Evolutionary conservation across 1,140 invertebrate genomes (phyloP).

Genomic region (Procambarus virginalis): DNA sequence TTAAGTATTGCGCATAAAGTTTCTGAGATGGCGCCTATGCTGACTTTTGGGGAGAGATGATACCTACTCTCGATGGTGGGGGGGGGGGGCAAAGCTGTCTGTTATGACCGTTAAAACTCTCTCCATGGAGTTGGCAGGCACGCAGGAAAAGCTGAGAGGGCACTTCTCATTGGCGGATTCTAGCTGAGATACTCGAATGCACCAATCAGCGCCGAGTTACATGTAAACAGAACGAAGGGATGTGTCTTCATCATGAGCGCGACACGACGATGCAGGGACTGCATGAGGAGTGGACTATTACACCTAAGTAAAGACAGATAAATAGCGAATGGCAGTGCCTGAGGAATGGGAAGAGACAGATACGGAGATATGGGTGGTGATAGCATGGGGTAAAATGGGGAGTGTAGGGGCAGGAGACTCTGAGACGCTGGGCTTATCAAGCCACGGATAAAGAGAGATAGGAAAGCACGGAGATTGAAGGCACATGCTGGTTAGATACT

Average conservation of each 20-base stretch:
- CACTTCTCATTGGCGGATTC: constrained; percentile 21
- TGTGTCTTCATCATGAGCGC: constrained; percentile 18
- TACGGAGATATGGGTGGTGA: neutral
- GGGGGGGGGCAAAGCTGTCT: constrained; percentile 20
- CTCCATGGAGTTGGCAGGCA: constrained; percentile 7
- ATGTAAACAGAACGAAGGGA: constrained; percentile 4
- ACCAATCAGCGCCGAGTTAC: neutral
- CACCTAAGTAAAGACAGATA: neutral
- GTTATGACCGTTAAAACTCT: constrained; percentile 27
- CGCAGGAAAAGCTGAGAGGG: constrained; percentile 17
- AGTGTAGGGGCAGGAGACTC: neutral
- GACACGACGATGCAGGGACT: neutral
- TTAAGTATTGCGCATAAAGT: constrained; percentile 42
- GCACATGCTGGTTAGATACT: neutral
- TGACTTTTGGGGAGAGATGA: constrained; percentile 22
- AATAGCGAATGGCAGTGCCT: constrained; percentile 16
- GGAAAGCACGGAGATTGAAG: neutral
- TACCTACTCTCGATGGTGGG: neutral
- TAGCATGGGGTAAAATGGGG: neutral
- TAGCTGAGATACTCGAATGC: constrained; percentile 16
- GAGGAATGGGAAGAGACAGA: neutral
- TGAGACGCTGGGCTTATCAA: neutral
- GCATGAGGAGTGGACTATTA: neutral
- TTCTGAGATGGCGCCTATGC: constrained; percentile 7
- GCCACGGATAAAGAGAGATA: neutral